phyloP scores from a whole-genome alignment of 1,140 invertebrate species.

The Camponotus vicinus region DNA sequence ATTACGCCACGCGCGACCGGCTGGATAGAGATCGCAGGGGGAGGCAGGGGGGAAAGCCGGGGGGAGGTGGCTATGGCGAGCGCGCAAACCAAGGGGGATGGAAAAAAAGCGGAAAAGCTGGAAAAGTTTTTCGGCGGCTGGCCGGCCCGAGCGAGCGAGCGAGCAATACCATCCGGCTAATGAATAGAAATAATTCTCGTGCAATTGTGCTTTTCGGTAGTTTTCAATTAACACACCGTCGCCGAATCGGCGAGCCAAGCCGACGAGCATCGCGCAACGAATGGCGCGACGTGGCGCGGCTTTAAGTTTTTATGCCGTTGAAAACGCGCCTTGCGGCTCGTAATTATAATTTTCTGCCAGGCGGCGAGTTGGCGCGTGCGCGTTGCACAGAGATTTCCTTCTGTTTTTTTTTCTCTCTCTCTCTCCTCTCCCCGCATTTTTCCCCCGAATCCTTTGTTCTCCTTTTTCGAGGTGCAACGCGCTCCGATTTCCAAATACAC shows the following conservation, averaged over 20 bases:
- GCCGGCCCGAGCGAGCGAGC: slow-evolving; percentile 58
- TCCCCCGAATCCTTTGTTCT: slow-evolving; percentile 24
- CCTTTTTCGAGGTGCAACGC: slow-evolving; percentile 22
- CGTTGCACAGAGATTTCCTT: background rate
- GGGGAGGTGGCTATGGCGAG: background rate
- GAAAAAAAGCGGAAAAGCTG: slow-evolving; percentile 52
- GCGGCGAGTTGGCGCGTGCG: slow-evolving; percentile 27
- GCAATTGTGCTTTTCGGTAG: slow-evolving; percentile 86
- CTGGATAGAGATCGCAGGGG: slow-evolving; percentile 57
- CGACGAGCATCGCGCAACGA: slow-evolving; percentile 72
- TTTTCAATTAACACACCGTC: slow-evolving; percentile 85
- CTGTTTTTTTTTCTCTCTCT: slow-evolving; percentile 16
- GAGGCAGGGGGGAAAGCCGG: background rate
- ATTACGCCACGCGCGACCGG: slow-evolving; percentile 80
- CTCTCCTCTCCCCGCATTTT: slow-evolving; percentile 4
- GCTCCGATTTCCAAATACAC: slow-evolving; percentile 47
- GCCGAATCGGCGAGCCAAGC: slow-evolving; percentile 27
- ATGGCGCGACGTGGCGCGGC: slow-evolving; percentile 68
- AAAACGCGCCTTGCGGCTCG: slow-evolving; percentile 55
- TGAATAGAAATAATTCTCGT: slow-evolving; percentile 86
- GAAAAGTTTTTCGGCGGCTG: slow-evolving; percentile 81
- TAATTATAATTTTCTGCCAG: slow-evolving; percentile 65
- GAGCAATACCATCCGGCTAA: slow-evolving; percentile 80
- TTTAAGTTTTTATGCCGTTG: slow-evolving; percentile 78
- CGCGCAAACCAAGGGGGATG: background rate